These are phyloP conservation scores for Mechanitis mazaeus DNA, from an alignment of 2,888 invertebrate species.

Conservation along the genomic window DNA sequence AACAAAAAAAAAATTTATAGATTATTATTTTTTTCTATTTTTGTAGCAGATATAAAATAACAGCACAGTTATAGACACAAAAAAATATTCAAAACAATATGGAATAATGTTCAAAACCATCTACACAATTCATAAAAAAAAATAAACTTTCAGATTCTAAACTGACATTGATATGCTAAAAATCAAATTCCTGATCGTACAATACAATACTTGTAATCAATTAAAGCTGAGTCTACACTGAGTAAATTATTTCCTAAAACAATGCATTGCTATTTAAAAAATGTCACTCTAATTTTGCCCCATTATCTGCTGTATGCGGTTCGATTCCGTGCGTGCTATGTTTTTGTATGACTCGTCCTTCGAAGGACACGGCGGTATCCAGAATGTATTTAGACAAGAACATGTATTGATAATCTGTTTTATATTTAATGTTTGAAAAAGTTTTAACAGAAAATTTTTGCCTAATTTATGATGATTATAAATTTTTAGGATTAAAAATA, in stretches of 20 bases:
- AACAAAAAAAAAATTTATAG: too few species aligned
- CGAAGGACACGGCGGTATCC: slow-evolving; percentile 10
- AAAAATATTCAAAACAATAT: too few species aligned
- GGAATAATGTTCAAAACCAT: too few species aligned
- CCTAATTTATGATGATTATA: too few species aligned
- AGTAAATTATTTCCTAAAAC: slow-evolving; percentile 3
- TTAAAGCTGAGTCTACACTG: not conserved
- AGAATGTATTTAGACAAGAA: slow-evolving; percentile 3
- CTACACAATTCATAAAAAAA: too few species aligned
- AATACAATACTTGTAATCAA: not conserved
- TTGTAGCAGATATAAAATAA: not conserved
- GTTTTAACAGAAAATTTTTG: not conserved
- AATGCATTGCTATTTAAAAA: slow-evolving; percentile 3
- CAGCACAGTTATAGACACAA: too few species aligned
- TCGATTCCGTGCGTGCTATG: slow-evolving; percentile 15
- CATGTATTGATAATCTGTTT: not conserved
- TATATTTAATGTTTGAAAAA: not conserved
- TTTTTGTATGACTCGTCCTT: slow-evolving; percentile 8
- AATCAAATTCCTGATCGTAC: not conserved
- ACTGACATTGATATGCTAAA: not conserved
- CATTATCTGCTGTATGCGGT: slow-evolving; percentile 17
- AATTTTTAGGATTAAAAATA: too few species aligned
- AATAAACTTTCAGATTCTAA: too few species aligned
- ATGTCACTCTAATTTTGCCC: slow-evolving; percentile 12
- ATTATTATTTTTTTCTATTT: too few species aligned